Percentiles rank a stretch among this genome's conserved stretches.
Conservation (phyloP, 2,113 vertebrate genomes). For the Daphoenositta chrysoptera region DNA sequence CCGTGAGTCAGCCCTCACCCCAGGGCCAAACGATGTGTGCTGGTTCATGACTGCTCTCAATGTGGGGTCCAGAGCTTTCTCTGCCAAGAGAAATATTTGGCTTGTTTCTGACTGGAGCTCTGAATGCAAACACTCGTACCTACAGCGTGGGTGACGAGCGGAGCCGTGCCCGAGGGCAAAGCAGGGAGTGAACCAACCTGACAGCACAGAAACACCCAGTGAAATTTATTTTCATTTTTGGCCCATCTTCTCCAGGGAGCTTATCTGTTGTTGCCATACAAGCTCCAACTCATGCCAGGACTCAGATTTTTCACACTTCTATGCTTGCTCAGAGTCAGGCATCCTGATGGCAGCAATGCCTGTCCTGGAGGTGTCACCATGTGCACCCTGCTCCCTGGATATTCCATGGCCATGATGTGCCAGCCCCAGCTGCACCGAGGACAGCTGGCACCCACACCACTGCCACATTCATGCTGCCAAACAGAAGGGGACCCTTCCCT, state of each 20-base stretch:
- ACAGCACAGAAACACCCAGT: conserved; percentile 20
- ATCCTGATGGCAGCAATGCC: neutral
- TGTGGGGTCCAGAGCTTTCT: neutral
- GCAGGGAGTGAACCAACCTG: conserved; percentile 29
- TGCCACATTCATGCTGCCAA: neutral
- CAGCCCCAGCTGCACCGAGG: neutral
- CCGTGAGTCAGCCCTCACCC: neutral
- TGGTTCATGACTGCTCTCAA: neutral
- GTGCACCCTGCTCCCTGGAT: neutral
- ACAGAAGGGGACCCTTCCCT: neutral
- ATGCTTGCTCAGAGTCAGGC: neutral
- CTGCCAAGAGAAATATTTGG: conserved; percentile 27
- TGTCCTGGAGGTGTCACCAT: neutral
- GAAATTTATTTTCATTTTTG: conserved; percentile 23
- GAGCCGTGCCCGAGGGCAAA: neutral
- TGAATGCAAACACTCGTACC: conserved; percentile 1
- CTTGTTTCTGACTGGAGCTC: neutral
- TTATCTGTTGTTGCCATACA: conserved; percentile 1
- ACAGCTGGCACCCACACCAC: neutral
- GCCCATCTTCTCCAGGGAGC: neutral
- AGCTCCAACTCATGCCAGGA: neutral
- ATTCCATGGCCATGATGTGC: fast-evolving
- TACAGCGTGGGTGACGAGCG: neutral
- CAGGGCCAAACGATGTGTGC: neutral
- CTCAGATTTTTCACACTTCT: neutral